Percentiles rank a stretch among this genome's conserved stretches.
phyloP scores from a whole-genome alignment of 30 jellyfish, hydroid and myxozoan genomes.

The Cassiopea xamachana region DNA sequence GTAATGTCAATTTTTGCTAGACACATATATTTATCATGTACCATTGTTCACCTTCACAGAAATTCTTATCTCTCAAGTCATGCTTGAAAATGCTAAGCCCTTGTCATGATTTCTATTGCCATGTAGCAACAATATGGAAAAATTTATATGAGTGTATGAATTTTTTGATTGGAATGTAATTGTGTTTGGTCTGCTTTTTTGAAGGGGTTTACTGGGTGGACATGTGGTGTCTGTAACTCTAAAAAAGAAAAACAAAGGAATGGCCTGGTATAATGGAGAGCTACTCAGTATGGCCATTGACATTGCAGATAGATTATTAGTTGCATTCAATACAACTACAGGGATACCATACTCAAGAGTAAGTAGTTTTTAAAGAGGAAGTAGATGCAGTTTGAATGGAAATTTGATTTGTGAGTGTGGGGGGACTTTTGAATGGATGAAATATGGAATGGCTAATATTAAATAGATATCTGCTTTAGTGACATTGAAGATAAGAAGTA shows the following conservation, averaged over 20 bases:
- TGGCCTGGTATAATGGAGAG: constrained; percentile 91
- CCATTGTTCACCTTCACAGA: too few relatives aligned
- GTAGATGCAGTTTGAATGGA: background rate
- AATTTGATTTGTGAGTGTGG: background rate
- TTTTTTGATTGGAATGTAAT: background rate
- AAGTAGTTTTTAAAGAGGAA: background rate
- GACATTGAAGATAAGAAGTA: too few relatives aligned
- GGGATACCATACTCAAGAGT: constrained; percentile 98
- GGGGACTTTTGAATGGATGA: too few relatives aligned
- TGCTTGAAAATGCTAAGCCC: too few relatives aligned
- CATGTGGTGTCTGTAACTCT: constrained; percentile 81
- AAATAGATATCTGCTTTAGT: too few relatives aligned
- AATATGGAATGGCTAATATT: too few relatives aligned
- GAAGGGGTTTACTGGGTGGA: constrained; percentile 94
- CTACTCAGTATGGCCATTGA: constrained; percentile 88
- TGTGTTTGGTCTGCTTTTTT: background rate
- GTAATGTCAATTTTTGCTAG: too few relatives aligned
- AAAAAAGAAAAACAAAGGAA: constrained; percentile 60
- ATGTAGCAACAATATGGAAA: too few relatives aligned
- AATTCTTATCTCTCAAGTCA: too few relatives aligned
- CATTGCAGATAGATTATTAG: constrained; percentile 85
- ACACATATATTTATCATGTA: too few relatives aligned
- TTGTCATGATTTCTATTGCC: too few relatives aligned
- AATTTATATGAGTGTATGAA: background rate
- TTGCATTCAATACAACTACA: constrained; percentile 93